Evolutionary conservation across 2,888 invertebrate genomes (phyloP).

Genomic region (Pammene fasciana): DNA sequence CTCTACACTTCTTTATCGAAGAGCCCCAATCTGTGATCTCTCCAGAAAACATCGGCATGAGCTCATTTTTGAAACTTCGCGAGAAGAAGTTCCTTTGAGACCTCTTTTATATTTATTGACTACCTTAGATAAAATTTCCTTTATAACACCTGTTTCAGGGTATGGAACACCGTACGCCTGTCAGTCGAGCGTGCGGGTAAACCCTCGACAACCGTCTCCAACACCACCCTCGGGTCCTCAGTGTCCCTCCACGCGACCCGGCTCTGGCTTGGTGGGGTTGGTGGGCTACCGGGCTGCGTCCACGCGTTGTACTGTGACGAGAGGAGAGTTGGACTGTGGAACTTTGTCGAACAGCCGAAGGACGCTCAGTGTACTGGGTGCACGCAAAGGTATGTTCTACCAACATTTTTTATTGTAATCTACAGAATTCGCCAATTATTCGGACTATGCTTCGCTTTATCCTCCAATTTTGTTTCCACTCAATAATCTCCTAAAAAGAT

Average conservation of each 20-base stretch:
- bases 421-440: too few species aligned
- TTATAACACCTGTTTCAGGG: conserved; percentile 62
- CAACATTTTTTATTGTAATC: too few species aligned
- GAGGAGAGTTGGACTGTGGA: conserved; percentile 93
- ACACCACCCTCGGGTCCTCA: conserved; percentile 54
- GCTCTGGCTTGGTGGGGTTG: conserved; percentile 64
- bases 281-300: conserved; percentile 89
- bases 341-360: conserved; percentile 88
- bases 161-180: conserved; percentile 87
- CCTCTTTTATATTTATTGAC: too few species aligned
- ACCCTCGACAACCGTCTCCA: conserved; percentile 52
- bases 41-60: too few species aligned
- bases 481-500: too few species aligned
- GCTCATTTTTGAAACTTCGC: too few species aligned
- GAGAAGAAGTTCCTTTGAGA: too few species aligned
- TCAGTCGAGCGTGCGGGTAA: conserved; percentile 81
- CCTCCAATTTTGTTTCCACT: too few species aligned
- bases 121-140: too few species aligned
- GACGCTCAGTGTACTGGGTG: conserved; percentile 89
- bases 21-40: too few species aligned
- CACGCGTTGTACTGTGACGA: conserved; percentile 91
- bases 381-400: conserved; percentile 90
- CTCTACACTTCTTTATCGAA: too few species aligned
- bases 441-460: too few species aligned
- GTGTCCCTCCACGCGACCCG: conserved; percentile 60